These are phyloP conservation scores for Excalfactoria chinensis DNA, from an alignment of 2,113 vertebrate genomes.

Conservation along the genomic window DNA sequence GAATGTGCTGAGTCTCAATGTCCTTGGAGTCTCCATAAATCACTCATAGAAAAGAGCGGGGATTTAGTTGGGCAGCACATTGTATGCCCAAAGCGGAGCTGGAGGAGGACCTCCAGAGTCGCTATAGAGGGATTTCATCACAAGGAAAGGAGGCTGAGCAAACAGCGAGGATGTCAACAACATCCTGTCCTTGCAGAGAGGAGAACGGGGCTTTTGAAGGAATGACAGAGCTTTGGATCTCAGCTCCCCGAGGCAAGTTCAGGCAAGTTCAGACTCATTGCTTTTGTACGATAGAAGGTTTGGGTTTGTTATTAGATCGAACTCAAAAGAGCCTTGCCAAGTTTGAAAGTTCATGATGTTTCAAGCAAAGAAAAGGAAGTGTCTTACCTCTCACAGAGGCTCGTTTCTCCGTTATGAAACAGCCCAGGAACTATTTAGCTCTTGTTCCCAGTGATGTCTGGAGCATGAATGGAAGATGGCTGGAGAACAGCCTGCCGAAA, in stretches of 20 bases:
- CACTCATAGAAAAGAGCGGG: conserved; percentile 61
- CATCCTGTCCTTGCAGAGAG: conserved; percentile 67
- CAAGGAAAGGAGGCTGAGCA: conserved; percentile 42
- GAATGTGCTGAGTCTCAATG: conserved; percentile 37
- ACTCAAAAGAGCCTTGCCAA: conserved; percentile 62
- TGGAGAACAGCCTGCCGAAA: background rate
- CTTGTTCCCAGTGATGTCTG: background rate
- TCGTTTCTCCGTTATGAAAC: background rate
- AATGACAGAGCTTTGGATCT: conserved; percentile 69
- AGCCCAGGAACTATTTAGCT: conserved; percentile 1
- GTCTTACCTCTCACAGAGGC: conserved; percentile 43
- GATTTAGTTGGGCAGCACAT: conserved; percentile 43
- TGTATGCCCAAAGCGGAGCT: conserved; percentile 22
- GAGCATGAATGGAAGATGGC: conserved; percentile 28
- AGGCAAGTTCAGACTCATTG: conserved; percentile 69
- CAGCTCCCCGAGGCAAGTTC: conserved; percentile 50
- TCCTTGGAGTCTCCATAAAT: conserved; percentile 47
- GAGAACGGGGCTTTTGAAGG: conserved; percentile 65
- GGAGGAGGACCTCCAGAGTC: conserved; percentile 62
- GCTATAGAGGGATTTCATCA: conserved; percentile 64
- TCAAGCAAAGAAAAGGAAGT: conserved; percentile 27
- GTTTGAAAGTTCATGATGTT: conserved; percentile 68
- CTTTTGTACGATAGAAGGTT: conserved; percentile 37
- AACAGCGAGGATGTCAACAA: conserved; percentile 65
- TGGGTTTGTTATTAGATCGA: conserved; percentile 67